Evolutionary conservation across 1,140 invertebrate species (phyloP).

Genomic region (Leptestheria dahalacensis): DNA sequence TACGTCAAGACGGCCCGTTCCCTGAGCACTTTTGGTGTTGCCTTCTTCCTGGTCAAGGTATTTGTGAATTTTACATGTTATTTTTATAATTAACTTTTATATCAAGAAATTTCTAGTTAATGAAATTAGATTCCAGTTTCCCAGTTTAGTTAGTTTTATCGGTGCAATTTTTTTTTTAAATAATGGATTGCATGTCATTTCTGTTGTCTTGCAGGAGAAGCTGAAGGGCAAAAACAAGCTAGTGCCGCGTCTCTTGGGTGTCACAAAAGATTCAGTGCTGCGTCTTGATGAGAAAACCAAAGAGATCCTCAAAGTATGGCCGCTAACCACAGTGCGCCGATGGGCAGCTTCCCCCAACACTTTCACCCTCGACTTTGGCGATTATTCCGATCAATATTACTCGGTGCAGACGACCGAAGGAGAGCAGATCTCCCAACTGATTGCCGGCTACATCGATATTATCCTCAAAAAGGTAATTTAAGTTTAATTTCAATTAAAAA

Average conservation of each 20-base stretch:
- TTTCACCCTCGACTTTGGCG: slow-evolving; percentile 99
- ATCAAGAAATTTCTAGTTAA: no score
- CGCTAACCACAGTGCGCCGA: slow-evolving; percentile 82
- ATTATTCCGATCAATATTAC: slow-evolving; percentile 97
- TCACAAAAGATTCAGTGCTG: slow-evolving; percentile 95
- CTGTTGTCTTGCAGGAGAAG: slow-evolving; percentile 51
- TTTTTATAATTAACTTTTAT: no score
- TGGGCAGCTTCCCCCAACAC: slow-evolving; percentile 98
- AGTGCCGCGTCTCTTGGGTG: slow-evolving; percentile 86
- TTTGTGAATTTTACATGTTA: slow-evolving; percentile 12
- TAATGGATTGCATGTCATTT: slow-evolving; percentile 10
- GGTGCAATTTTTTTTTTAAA: no score
- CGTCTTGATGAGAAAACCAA: slow-evolving; percentile 96
- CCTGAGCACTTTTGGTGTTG: slow-evolving; percentile 94
- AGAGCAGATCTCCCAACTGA: slow-evolving; percentile 94
- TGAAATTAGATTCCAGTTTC: no score
- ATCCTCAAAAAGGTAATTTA: slow-evolving; percentile 67
- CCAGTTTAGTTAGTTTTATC: no score
- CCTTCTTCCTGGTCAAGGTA: slow-evolving; percentile 96
- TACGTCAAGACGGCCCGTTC: slow-evolving; percentile 91
- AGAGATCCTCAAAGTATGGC: slow-evolving; percentile 90
- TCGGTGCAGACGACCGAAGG: slow-evolving; percentile 97
- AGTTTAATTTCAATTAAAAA: neutral
- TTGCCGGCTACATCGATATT: slow-evolving; percentile 98
- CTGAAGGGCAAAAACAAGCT: slow-evolving; percentile 97